phyloP scores from a whole-genome alignment of 2,888 invertebrate genomes.

The Sinotaia quadrata region DNA sequence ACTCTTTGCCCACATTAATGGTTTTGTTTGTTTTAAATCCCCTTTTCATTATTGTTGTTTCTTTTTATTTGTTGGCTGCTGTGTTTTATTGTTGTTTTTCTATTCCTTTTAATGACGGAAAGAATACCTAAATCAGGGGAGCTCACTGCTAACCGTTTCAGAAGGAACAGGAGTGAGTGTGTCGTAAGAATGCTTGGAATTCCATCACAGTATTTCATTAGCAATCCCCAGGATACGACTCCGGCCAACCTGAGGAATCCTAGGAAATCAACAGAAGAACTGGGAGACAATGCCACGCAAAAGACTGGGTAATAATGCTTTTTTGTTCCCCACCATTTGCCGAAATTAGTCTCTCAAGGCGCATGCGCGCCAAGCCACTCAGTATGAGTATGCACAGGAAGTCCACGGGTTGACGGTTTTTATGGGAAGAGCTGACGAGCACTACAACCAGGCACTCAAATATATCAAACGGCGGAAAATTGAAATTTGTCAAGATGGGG shows the following conservation, averaged over 20 bases:
- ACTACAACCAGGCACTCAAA: constrained; percentile 24
- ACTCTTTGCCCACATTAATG: too few relatives aligned
- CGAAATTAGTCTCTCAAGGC: constrained; percentile 25
- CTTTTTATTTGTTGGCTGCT: too few relatives aligned
- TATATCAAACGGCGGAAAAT: constrained; percentile 31
- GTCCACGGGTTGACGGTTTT: constrained; percentile 18
- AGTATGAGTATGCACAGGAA: constrained; percentile 22
- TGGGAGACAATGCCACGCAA: not conserved
- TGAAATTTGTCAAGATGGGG: constrained; percentile 32
- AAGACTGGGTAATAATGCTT: constrained; percentile 27
- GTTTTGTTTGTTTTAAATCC: too few relatives aligned
- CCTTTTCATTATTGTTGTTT: too few relatives aligned
- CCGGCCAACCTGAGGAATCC: not conserved
- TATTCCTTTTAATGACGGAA: too few relatives aligned
- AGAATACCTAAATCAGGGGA: too few relatives aligned
- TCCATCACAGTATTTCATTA: not conserved
- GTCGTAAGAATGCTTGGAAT: too few relatives aligned
- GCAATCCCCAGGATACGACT: not conserved
- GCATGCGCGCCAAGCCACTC: constrained; percentile 23
- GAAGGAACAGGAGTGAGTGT: too few relatives aligned
- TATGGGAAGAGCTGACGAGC: constrained; percentile 7
- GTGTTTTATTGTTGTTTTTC: too few relatives aligned
- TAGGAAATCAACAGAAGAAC: not conserved
- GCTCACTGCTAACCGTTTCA: too few relatives aligned
- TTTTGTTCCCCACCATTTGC: constrained; percentile 32